phyloP scores from a whole-genome alignment of 2,888 invertebrate genomes.

The Sarcophaga carnaria region DNA sequence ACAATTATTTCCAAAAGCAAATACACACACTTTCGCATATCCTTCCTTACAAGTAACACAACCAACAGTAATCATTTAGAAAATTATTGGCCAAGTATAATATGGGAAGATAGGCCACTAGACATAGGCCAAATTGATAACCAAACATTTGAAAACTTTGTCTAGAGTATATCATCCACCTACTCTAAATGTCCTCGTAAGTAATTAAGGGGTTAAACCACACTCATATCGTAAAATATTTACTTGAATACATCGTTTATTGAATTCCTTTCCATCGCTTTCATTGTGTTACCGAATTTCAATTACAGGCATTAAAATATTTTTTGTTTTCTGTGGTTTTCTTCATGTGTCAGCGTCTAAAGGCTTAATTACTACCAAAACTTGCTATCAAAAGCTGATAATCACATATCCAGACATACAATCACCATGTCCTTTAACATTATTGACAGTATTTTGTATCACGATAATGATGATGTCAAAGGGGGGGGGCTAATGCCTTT shows the following conservation, averaged over 20 bases:
- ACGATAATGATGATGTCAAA: background rate
- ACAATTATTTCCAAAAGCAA: slow-evolving; percentile 46
- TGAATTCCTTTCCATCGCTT: background rate
- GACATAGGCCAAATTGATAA: background rate
- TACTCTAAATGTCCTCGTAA: background rate
- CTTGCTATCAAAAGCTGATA: background rate
- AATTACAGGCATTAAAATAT: slow-evolving; percentile 47
- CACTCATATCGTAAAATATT: background rate
- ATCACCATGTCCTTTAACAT: slow-evolving; percentile 41
- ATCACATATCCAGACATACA: background rate
- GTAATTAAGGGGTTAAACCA: background rate
- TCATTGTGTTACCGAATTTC: slow-evolving; percentile 32
- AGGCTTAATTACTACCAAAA: slow-evolving; percentile 40
- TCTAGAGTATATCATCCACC: background rate
- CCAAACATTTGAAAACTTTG: background rate
- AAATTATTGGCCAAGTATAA: slow-evolving; percentile 40
- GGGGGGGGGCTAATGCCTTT: background rate
- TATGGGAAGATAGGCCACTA: background rate
- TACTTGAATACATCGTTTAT: slow-evolving; percentile 2
- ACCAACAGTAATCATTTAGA: slow-evolving; percentile 38
- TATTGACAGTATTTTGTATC: slow-evolving; percentile 43
- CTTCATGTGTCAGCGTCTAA: slow-evolving; percentile 49
- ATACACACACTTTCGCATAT: slow-evolving; percentile 16
- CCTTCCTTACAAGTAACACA: slow-evolving; percentile 7
- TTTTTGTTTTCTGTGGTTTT: slow-evolving; percentile 23